These are phyloP conservation scores for Sipha maydis DNA, from an alignment of 2,888 invertebrate species.

Conservation along the genomic window DNA sequence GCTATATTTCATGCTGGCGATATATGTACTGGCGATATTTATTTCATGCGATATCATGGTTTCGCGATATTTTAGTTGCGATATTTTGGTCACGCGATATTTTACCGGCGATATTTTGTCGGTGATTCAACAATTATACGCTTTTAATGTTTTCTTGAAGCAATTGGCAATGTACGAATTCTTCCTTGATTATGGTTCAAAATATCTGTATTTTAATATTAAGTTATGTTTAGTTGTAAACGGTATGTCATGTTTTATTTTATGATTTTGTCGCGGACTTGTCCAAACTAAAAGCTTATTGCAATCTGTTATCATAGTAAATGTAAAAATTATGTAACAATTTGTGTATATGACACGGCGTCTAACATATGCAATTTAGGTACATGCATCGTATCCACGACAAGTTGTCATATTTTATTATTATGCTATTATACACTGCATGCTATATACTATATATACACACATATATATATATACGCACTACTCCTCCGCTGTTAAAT, in stretches of 20 bases:
- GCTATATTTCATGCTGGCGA: too few relatives aligned
- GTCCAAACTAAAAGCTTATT: conserved; percentile 3
- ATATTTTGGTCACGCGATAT: too few relatives aligned
- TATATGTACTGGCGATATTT: too few relatives aligned
- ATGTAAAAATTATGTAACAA: neutral
- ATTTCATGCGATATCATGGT: too few relatives aligned
- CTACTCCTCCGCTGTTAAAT: neutral
- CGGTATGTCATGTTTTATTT: neutral
- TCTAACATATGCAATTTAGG: conserved; percentile 50
- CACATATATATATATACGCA: neutral
- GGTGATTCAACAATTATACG: too few relatives aligned
- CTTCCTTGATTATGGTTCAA: neutral
- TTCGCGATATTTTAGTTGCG: too few relatives aligned
- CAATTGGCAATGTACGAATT: neutral
- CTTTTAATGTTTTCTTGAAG: too few relatives aligned
- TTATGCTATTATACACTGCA: neutral
- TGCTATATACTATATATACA: neutral
- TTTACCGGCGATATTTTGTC: too few relatives aligned
- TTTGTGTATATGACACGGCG: conserved; percentile 33
- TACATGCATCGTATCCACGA: conserved; percentile 18
- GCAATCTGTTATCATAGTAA: neutral
- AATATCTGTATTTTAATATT: neutral
- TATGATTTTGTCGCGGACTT: neutral
- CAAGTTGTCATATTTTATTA: conserved; percentile 2
- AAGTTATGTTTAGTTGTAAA: neutral